These are phyloP conservation scores for Scrobipalpa atriplicella DNA, from an alignment of 2,888 invertebrate genomes.

Conservation along the genomic window DNA sequence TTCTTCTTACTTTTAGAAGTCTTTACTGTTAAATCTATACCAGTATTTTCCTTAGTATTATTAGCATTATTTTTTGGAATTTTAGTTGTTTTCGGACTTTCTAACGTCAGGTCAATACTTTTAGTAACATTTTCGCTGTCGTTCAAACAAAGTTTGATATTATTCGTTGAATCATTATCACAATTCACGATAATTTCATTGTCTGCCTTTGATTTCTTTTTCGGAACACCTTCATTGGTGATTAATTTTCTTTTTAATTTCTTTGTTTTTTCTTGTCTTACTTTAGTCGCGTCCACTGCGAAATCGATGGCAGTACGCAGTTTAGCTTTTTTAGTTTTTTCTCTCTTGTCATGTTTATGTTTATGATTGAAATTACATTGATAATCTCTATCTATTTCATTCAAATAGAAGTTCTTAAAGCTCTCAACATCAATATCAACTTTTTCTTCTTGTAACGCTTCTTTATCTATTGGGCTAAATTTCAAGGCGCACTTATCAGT, in stretches of 20 bases:
- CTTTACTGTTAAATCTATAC: constrained; percentile 30
- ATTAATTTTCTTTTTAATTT: constrained; percentile 36
- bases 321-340: background rate
- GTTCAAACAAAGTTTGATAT: constrained; percentile 15
- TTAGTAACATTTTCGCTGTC: background rate
- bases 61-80: constrained; percentile 33
- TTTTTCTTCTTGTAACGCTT: constrained; percentile 42
- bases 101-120: constrained; percentile 28
- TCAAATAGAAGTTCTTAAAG: constrained; percentile 64
- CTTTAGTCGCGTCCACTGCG: constrained; percentile 38
- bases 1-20: constrained; percentile 31
- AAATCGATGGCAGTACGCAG: constrained; percentile 41
- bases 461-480: constrained; percentile 54
- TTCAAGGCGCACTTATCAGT: constrained; percentile 50
- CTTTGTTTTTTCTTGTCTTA: constrained; percentile 30
- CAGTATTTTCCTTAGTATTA: constrained; percentile 30
- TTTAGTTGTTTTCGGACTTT: constrained; percentile 15
- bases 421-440: constrained; percentile 60
- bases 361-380: constrained; percentile 41
- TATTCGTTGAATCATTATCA: background rate
- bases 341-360: constrained; percentile 32
- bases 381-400: constrained; percentile 51
- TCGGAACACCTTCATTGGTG: constrained; percentile 39
- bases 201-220: constrained; percentile 16
- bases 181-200: constrained; percentile 1